Evolutionary conservation across 2,797 vertebrate genomes (phyloP).

Genomic region (Tarsius wallacei): DNA sequence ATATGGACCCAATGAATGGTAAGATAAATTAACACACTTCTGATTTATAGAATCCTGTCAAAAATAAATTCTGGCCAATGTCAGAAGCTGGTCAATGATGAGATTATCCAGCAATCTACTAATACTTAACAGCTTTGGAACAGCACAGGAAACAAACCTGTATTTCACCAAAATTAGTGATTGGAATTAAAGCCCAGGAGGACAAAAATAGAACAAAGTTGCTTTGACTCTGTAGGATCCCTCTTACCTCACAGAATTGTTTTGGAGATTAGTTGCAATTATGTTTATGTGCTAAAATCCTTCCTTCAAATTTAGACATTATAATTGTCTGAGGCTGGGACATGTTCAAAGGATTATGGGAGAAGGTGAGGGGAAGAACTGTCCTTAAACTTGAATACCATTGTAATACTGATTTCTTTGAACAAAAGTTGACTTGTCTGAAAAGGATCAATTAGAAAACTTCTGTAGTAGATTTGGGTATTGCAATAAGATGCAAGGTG

Average conservation of each 20-base stretch:
- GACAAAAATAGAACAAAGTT: not conserved
- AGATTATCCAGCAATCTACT: not conserved
- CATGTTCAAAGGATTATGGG: not conserved
- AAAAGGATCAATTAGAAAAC: not conserved
- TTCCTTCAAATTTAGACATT: slow-evolving; percentile 11
- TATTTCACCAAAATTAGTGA: not conserved
- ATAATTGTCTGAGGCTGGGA: not conserved
- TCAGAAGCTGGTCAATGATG: not conserved
- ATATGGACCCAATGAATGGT: not conserved
- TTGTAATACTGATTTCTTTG: not conserved
- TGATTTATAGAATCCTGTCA: not conserved
- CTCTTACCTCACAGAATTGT: not conserved
- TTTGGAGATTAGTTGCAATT: not conserved
- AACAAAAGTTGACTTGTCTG: not conserved
- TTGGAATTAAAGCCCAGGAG: slow-evolving; percentile 10
- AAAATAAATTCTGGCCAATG: slow-evolving; percentile 30
- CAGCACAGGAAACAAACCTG: not conserved
- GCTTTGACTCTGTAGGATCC: not conserved
- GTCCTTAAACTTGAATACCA: slow-evolving; percentile 24
- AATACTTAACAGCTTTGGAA: not conserved
- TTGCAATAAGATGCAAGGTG: not conserved
- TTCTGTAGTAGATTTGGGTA: not conserved
- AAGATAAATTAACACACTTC: slow-evolving; percentile 14
- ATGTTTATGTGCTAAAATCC: not conserved
- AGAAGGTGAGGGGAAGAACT: not conserved